These are phyloP conservation scores for Stenodera caucasica DNA, from an alignment of 2,888 invertebrate genomes.

Conservation along the genomic window DNA sequence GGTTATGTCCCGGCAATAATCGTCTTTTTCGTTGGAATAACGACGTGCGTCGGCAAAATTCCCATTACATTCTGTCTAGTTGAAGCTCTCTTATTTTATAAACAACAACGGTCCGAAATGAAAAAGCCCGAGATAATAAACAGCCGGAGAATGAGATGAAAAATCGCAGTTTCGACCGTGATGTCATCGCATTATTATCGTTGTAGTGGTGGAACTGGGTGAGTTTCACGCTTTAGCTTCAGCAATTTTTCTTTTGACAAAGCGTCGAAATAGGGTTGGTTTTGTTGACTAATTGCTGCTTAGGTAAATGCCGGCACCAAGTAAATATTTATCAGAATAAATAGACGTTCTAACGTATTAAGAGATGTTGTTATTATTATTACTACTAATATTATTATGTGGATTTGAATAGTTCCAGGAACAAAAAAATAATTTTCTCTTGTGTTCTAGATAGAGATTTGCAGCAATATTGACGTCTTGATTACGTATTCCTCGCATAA, in stretches of 20 bases:
- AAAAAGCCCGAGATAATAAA: not conserved
- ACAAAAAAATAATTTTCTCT: not conserved
- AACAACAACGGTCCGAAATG: not conserved
- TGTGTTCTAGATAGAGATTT: not conserved
- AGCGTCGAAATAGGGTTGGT: not conserved
- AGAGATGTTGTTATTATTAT: not conserved
- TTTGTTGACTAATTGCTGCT: slow-evolving; percentile 2
- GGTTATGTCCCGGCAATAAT: not conserved
- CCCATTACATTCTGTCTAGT: not conserved
- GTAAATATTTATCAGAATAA: not conserved
- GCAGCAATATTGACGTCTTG: slow-evolving; percentile 22
- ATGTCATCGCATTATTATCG: too few relatives aligned
- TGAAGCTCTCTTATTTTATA: not conserved
- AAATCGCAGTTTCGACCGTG: not conserved
- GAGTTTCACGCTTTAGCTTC: not conserved
- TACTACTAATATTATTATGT: not conserved
- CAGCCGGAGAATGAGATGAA: not conserved
- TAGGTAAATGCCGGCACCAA: not conserved
- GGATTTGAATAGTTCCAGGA: too few relatives aligned
- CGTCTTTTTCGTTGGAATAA: not conserved
- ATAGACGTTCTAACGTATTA: not conserved
- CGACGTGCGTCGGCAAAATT: not conserved
- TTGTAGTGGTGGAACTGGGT: not conserved
- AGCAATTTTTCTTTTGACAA: not conserved
- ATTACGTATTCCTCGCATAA: slow-evolving; percentile 49